A percentile compares a stretch with the other conserved stretches of the same genome.
These are phyloP conservation scores for Holotrichia oblita DNA, from an alignment of 1,140 invertebrate genomes.

Conservation along the genomic window DNA sequence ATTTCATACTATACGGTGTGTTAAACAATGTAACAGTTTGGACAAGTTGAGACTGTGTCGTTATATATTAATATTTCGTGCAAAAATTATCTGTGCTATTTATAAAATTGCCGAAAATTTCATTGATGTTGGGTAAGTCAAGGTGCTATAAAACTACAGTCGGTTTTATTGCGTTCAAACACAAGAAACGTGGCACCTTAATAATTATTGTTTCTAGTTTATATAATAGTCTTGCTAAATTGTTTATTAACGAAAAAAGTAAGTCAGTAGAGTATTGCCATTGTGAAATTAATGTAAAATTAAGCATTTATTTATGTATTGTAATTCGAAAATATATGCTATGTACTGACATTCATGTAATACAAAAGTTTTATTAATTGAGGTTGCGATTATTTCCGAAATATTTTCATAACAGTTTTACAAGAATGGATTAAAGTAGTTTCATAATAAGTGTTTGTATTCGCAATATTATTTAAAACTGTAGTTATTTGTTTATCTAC, in stretches of 20 bases:
- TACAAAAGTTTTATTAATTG: not conserved
- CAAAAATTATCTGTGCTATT: not conserved
- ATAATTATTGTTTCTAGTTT: not conserved
- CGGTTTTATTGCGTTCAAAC: not conserved
- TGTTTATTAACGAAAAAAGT: not conserved
- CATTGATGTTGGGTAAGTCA: not conserved
- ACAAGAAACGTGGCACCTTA: not conserved
- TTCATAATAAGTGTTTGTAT: no score
- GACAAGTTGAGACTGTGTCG: not conserved
- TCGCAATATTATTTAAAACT: no score
- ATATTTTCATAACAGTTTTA: no score
- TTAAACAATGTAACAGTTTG: slow-evolving; percentile 1
- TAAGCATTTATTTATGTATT: no score
- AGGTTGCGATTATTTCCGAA: not conserved
- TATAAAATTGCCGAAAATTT: not conserved
- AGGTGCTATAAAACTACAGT: not conserved
- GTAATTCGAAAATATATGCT: not conserved
- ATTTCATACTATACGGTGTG: slow-evolving; percentile 26
- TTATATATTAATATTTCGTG: not conserved
- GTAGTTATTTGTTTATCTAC: no score
- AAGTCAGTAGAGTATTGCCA: not conserved
- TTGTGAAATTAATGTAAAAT: slow-evolving; percentile 4
- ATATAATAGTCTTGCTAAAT: not conserved
- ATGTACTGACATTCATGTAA: not conserved
- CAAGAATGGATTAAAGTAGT: no score